A percentile compares a stretch with the other conserved stretches of the same genome.
phyloP scores from a whole-genome alignment of 2,797 vertebrate species.

The Intellagama lesueurii region DNA sequence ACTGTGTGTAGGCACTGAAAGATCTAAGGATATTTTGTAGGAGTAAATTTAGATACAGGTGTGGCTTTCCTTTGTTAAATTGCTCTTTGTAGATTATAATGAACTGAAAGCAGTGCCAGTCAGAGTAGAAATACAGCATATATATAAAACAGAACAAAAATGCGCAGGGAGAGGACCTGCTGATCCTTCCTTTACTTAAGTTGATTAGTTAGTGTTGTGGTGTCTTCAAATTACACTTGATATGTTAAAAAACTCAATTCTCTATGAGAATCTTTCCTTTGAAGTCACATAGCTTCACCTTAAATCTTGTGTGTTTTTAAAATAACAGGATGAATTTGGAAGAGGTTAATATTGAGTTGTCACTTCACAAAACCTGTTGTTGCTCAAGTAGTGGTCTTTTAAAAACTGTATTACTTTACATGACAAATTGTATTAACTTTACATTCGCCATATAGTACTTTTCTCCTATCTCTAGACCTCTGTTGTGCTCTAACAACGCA shows the following conservation, averaged over 20 bases:
- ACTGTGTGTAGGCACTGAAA: conserved; percentile 17
- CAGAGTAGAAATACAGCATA: conserved; percentile 20
- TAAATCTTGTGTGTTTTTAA: not conserved
- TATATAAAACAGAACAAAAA: conserved; percentile 40
- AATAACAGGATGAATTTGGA: not conserved
- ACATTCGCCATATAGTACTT: not conserved
- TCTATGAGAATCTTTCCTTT: not conserved
- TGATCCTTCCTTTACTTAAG: conserved; percentile 57
- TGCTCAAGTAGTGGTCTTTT: not conserved
- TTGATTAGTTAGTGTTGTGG: conserved; percentile 62
- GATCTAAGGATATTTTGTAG: conserved; percentile 42
- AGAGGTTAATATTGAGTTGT: conserved; percentile 3
- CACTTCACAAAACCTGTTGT: not conserved
- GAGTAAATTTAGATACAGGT: conserved; percentile 47
- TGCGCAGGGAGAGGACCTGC: conserved; percentile 47
- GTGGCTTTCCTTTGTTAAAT: conserved; percentile 53
- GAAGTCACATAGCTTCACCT: not conserved
- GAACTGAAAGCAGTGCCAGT: not conserved
- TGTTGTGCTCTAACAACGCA: no score
- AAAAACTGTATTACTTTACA: not conserved
- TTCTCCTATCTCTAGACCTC: not conserved
- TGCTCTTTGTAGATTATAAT: conserved; percentile 41
- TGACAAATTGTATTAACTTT: no score
- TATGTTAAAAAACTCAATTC: conserved; percentile 43
- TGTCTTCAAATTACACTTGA: conserved; percentile 48